A percentile compares a stretch with the other conserved stretches of the same genome.
Conservation (phyloP, 2,797 vertebrate species). For the Halcyon chelicuti region DNA sequence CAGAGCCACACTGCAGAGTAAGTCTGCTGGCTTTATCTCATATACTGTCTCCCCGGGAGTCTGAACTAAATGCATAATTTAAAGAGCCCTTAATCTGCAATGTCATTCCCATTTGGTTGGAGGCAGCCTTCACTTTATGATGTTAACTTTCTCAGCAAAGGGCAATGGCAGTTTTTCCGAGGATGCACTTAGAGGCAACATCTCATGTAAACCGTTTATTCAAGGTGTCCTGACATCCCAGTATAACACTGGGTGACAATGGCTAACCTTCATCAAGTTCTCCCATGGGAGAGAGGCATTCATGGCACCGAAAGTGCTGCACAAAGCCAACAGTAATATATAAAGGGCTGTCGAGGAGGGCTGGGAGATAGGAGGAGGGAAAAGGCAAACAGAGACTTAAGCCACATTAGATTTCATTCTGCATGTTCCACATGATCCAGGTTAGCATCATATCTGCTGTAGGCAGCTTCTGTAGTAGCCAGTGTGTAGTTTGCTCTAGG, state of each 20-base stretch:
- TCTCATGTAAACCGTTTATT: constrained; percentile 75
- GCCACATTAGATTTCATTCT: background rate
- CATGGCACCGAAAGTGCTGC: background rate
- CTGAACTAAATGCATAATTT: constrained; percentile 81
- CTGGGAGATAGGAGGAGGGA: background rate
- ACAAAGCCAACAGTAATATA: constrained; percentile 31
- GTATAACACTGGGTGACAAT: constrained; percentile 62
- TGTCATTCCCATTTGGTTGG: constrained; percentile 82
- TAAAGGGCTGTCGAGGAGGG: background rate
- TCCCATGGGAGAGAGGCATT: constrained; percentile 25
- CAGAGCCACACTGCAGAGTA: background rate
- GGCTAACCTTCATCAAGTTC: constrained; percentile 67
- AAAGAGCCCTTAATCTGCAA: constrained; percentile 82
- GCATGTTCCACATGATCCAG: background rate
- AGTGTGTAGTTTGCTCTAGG: background rate
- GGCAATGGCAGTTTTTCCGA: constrained; percentile 74
- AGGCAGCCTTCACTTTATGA: constrained; percentile 82
- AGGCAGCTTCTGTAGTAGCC: background rate
- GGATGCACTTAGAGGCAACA: constrained; percentile 62
- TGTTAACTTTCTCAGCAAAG: constrained; percentile 81
- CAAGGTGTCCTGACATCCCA: constrained; percentile 66
- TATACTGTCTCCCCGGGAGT: constrained; percentile 67
- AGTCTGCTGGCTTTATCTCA: constrained; percentile 49
- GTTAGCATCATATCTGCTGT: background rate
- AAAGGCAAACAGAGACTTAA: background rate